phyloP scores from a whole-genome alignment of 2,113 vertebrate genomes.

The Galemys pyrenaicus region DNA sequence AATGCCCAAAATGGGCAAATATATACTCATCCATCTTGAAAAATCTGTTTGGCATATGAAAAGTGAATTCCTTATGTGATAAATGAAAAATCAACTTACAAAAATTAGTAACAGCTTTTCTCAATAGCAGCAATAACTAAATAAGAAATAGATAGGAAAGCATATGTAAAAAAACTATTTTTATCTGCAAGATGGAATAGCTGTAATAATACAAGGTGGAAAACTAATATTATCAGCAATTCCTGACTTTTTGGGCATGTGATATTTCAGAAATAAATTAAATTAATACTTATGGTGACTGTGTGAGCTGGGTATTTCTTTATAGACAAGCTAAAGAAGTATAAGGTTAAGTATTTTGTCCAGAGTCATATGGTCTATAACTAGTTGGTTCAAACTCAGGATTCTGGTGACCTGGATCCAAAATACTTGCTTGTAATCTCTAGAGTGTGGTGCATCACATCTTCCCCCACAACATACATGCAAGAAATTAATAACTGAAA shows the following conservation, averaged over 20 bases:
- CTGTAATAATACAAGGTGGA: neutral
- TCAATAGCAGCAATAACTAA: neutral
- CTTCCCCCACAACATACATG: neutral
- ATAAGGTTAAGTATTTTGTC: neutral
- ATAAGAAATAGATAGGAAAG: neutral
- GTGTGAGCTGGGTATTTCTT: neutral
- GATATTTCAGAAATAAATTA: neutral
- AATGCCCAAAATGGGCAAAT: neutral
- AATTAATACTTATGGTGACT: neutral
- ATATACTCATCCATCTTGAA: neutral
- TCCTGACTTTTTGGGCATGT: neutral
- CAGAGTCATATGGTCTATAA: neutral
- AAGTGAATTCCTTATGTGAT: neutral
- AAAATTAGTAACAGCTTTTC: neutral
- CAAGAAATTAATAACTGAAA: neutral
- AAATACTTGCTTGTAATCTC: neutral
- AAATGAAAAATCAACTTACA: neutral
- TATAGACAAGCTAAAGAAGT: neutral
- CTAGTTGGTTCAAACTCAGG: neutral
- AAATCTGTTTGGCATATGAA: neutral
- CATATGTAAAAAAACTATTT: neutral
- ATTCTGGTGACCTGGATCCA: neutral
- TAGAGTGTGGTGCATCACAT: accelerated
- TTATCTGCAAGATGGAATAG: neutral
- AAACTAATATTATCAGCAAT: neutral